phyloP scores from a whole-genome alignment of 2,797 vertebrate species.

The Scleropages formosus region DNA sequence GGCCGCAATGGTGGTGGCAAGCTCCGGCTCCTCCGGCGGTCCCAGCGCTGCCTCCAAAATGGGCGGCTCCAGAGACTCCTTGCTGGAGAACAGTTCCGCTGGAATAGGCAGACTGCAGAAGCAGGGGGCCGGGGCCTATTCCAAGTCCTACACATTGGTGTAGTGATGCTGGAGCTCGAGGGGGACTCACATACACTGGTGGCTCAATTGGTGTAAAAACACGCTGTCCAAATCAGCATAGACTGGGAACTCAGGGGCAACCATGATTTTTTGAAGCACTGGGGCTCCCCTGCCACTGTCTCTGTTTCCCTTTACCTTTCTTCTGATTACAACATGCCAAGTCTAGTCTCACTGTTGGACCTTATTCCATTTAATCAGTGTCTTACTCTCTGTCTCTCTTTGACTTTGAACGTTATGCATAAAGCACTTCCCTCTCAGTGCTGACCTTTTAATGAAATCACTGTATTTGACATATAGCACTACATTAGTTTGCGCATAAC shows the following conservation, averaged over 20 bases:
- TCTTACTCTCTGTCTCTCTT: slow-evolving; percentile 5
- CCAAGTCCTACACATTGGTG: slow-evolving; percentile 98
- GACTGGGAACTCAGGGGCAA: slow-evolving; percentile 56
- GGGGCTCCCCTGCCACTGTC: slow-evolving; percentile 65
- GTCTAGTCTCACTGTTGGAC: slow-evolving; percentile 35
- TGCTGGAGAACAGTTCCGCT: slow-evolving; percentile 94
- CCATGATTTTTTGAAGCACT: slow-evolving; percentile 65
- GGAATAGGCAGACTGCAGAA: slow-evolving; percentile 91
- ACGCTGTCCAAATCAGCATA: neutral
- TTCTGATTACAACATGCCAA: slow-evolving; percentile 55
- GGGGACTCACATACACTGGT: slow-evolving; percentile 46
- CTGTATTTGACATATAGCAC: too few relatives aligned
- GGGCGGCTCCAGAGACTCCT: slow-evolving; percentile 96
- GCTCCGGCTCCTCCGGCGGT: slow-evolving; percentile 62
- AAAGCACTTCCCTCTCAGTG: slow-evolving; percentile 64
- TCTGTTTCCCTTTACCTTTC: slow-evolving; percentile 57
- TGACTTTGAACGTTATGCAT: slow-evolving; percentile 65
- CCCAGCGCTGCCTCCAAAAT: slow-evolving; percentile 79
- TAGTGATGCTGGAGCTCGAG: slow-evolving; percentile 63
- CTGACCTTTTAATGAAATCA: slow-evolving; percentile 43
- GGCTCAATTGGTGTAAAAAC: neutral
- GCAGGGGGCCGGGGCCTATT: slow-evolving; percentile 91
- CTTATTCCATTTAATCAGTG: neutral
- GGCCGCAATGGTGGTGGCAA: slow-evolving; percentile 59
- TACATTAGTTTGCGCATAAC: slow-evolving; percentile 50